Evolutionary conservation across 2,888 invertebrate species (phyloP).

Genomic region (Drosophila cognata): DNA sequence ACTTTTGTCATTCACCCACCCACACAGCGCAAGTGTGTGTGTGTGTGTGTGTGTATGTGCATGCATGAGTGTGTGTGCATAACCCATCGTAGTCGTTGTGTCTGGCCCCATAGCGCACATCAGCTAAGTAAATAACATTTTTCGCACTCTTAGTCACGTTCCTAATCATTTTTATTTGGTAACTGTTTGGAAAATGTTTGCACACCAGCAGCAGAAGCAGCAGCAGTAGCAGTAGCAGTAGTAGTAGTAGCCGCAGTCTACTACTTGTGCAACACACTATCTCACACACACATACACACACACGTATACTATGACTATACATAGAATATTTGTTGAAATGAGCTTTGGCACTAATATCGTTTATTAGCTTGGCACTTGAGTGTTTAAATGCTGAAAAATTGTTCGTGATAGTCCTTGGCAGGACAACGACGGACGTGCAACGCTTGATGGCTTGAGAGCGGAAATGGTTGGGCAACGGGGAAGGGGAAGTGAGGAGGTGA

Average conservation of each 20-base stretch:
- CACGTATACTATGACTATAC: conserved; percentile 15
- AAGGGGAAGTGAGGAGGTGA: background rate
- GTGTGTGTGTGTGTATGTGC: conserved; percentile 24
- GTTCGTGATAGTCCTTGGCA: conserved; percentile 67
- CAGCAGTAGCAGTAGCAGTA: conserved; percentile 2
- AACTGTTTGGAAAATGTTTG: conserved; percentile 78
- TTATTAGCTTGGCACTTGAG: conserved; percentile 76
- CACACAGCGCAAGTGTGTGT: conserved; percentile 26
- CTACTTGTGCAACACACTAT: conserved; percentile 12
- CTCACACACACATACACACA: conserved; percentile 22
- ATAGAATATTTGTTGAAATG: conserved; percentile 67
- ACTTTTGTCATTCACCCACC: conserved; percentile 52
- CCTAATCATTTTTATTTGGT: conserved; percentile 83
- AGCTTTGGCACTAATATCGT: conserved; percentile 76
- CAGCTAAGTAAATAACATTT: conserved; percentile 76
- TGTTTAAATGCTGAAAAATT: conserved; percentile 77
- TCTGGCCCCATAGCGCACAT: conserved; percentile 69
- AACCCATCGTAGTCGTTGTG: conserved; percentile 51
- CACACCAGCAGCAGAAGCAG: conserved; percentile 55
- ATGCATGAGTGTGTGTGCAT: conserved; percentile 35
- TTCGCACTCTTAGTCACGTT: conserved; percentile 83
- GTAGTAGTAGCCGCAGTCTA: conserved; percentile 18
- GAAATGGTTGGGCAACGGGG: background rate
- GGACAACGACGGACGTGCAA: conserved; percentile 38
- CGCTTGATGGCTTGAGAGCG: background rate